These are phyloP conservation scores for Nomada ferruginata DNA, from an alignment of 2,888 invertebrate species.

Conservation along the genomic window DNA sequence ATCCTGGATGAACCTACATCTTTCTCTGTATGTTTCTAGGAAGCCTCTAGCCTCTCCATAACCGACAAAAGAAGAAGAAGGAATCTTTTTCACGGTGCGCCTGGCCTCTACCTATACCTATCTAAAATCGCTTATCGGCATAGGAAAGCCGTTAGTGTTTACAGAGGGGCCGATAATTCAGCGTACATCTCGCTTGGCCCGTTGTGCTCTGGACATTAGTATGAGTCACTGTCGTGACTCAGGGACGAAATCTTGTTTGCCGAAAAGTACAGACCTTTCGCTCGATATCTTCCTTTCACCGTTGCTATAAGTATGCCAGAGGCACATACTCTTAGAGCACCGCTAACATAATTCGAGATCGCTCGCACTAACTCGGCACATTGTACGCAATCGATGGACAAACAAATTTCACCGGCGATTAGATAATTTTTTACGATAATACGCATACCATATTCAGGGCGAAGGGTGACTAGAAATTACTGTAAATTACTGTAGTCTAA, in stretches of 20 bases:
- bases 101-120: slow-evolving; percentile 32
- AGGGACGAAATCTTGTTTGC: slow-evolving; percentile 61
- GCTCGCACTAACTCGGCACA: slow-evolving; percentile 22
- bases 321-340: not conserved
- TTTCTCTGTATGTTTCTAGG: not conserved
- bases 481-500: slow-evolving; percentile 13
- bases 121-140: slow-evolving; percentile 74
- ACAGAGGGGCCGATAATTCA: slow-evolving; percentile 66
- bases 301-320: not conserved
- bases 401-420: slow-evolving; percentile 53
- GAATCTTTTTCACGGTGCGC: not conserved
- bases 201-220: slow-evolving; percentile 38
- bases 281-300: slow-evolving; percentile 36
- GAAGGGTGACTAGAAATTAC: not conserved
- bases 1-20: not conserved
- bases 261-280: slow-evolving; percentile 58
- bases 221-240: slow-evolving; percentile 59
- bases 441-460: not conserved
- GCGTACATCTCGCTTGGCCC: slow-evolving; percentile 52
- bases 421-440: slow-evolving; percentile 45
- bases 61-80: slow-evolving; percentile 31
- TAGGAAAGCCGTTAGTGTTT: slow-evolving; percentile 74
- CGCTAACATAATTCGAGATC: slow-evolving; percentile 36
- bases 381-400: slow-evolving; percentile 42
- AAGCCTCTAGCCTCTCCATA: not conserved